Percentiles rank a stretch among this genome's conserved stretches.
Evolutionary conservation across 1,140 invertebrate genomes (phyloP).

Genomic region (Venustaconcha ellipsiformis): DNA sequence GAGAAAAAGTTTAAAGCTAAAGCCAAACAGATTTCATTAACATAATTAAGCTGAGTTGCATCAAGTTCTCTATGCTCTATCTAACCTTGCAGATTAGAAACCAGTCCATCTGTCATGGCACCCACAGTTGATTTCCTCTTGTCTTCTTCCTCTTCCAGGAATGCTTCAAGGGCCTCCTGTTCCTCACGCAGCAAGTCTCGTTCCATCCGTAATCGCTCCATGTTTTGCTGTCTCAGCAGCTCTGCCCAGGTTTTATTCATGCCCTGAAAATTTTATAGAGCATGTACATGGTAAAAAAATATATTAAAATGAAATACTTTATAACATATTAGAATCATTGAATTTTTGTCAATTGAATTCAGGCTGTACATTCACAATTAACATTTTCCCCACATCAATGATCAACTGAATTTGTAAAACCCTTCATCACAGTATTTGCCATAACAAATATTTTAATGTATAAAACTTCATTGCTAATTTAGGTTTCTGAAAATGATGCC

Average conservation of each 20-base stretch:
- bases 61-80: not conserved
- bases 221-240: constrained; percentile 59
- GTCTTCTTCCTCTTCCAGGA: constrained; percentile 46
- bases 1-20: not conserved
- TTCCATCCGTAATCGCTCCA: constrained; percentile 57
- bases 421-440: too few species aligned
- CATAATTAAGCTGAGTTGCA: not conserved
- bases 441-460: too few species aligned
- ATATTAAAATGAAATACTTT: not conserved
- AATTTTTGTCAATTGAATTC: too few species aligned
- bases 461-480: too few species aligned
- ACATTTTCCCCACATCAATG: too few species aligned
- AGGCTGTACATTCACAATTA: too few species aligned
- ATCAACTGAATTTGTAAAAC: too few species aligned
- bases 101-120: constrained; percentile 45
- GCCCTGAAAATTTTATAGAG: not conserved
- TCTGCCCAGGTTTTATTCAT: constrained; percentile 39
- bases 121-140: constrained; percentile 44
- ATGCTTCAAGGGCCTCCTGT: constrained; percentile 42
- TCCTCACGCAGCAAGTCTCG: constrained; percentile 58
- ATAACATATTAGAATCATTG: too few species aligned
- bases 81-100: constrained; percentile 60
- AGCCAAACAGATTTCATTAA: not conserved
- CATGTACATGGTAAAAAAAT: not conserved
- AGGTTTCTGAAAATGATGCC: too few species aligned